Evolutionary conservation across 2,113 vertebrate species (phyloP), one percentile per base, ranked within the genome.

Genomic region (Motacilla tschutschensis): DNA sequence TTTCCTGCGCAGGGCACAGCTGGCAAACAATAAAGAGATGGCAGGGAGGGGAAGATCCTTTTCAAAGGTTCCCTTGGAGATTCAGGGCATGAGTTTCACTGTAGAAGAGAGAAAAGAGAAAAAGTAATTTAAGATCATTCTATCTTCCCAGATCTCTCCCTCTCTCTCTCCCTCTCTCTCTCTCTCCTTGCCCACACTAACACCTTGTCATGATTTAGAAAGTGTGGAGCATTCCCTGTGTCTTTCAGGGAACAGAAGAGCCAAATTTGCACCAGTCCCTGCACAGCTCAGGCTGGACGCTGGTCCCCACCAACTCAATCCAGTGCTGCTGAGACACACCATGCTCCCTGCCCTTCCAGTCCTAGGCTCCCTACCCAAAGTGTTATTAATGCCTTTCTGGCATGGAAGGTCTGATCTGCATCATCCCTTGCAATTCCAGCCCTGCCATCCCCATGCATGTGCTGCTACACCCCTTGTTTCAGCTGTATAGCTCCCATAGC

Each of bases 21-120:
- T 85, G 85, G 64, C 91, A 89, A 87, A 93, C 83, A 91, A 53
- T 19, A n/a, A 70, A 26, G 72, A 59, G 79, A 71, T 72, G 73
- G 50, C 18, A 5, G 65, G 69, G 75, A 93, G 79, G 80, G 80
- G 67, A 91, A 84, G 66, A 85, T 91, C 78, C 57, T 94, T 92
- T 89, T 86, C 72, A 90, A 88, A 92, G 83, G 77, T 81, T 92
- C 91, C 74, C 85, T 94, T 94, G 88, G 85, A 91, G 85, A 93
- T 79, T 95, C 87, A 94, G 86, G 78, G 58, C 89, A 89, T 14
- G 67, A 85, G 83, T 59, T 87, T 93, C 86, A 74, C 95, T 96
- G 92, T 29, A 83, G 85, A 89, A 82, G 72, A 79, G 35, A 95
- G 43, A 88, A 87, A 90, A 94, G 44, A 86, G 51, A 85, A 89